Evolutionary conservation across 2,888 invertebrate species (phyloP), one percentile per base, ranked within the genome.

Genomic region (Drosophila neoperkinsi): DNA sequence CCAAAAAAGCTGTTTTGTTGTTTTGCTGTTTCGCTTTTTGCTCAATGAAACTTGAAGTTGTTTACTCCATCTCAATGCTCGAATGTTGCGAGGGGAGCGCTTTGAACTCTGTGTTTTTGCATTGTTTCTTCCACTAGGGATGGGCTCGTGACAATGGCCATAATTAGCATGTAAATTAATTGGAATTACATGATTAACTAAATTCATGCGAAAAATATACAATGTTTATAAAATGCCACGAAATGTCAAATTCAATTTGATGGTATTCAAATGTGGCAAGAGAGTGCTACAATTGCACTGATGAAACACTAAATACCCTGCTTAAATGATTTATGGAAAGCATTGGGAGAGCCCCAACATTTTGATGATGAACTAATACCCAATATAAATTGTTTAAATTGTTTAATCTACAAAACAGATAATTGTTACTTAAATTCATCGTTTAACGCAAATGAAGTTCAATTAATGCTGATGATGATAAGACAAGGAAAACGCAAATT

Each of bases 41-140:
- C 71, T 82, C 85, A 83, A 83, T 85, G 86, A 75, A 85, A 88
- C 86, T 79, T 65, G 57, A 82, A 73, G 82, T 70, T 65, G 66
- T 53, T 38, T 36, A 56, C 67, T 74, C 58, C 31, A 46, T 38
- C 58, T 63, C 55, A 56, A 41, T 25, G 41, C 64, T 62, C 58
- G 70, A 76, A 70, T 79, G 64, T 69, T 71, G 72, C 51, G 50
- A 25, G 62, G 49, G 69, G 58, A 66, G 56, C 68, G 56, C 86
- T 85, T 86, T 88, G 86, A 88, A 86, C 85, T 80, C 57, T 61
- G 61, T 28, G 41, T 36, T 53, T 36, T 11, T 49, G 58, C 71
- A 74, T 79, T 71, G 69, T 67, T 53, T 9, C 4, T 25, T 4
- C 41, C 56, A 28, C 60, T 71, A 64, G 77, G 59, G 74, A 74